These are phyloP conservation scores for Plusia festucae DNA, from an alignment of 2,888 invertebrate species.

Conservation along the genomic window DNA sequence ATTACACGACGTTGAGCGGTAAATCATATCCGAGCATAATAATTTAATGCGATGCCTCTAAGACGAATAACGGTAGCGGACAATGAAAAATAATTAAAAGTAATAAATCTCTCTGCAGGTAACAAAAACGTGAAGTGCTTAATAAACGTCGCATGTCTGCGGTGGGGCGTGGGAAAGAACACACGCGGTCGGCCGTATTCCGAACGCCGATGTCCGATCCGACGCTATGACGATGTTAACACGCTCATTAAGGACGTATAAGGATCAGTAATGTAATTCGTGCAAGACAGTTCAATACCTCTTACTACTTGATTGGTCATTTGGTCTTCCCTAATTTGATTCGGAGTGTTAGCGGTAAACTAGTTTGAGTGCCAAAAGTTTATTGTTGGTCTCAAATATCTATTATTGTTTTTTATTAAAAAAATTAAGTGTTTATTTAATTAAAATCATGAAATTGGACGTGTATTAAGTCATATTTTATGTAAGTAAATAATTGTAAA, in stretches of 20 bases:
- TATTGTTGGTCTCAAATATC: background rate
- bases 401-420: background rate
- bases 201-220: conserved; percentile 55
- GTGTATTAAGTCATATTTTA: no score
- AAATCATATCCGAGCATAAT: conserved; percentile 83
- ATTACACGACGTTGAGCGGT: conserved; percentile 70
- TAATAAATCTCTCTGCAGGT: conserved; percentile 89
- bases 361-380: background rate
- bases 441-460: no score
- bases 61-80: conserved; percentile 82
- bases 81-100: conserved; percentile 89
- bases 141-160: conserved; percentile 87
- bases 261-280: conserved; percentile 29
- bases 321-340: background rate
- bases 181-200: conserved; percentile 71
- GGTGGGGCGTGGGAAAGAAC: conserved; percentile 78
- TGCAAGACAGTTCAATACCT: conserved; percentile 15
- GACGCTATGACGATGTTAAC: conserved; percentile 40
- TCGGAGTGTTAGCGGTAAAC: background rate
- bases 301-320: conserved; percentile 5
- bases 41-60: conserved; percentile 80
- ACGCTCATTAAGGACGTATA: conserved; percentile 32
- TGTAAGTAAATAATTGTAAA: no score
- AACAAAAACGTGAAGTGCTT: conserved; percentile 88
- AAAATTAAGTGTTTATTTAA: no score